Conservation (phyloP, 2,113 vertebrate genomes). For the Dolichallabes microphthalmus region DNA sequence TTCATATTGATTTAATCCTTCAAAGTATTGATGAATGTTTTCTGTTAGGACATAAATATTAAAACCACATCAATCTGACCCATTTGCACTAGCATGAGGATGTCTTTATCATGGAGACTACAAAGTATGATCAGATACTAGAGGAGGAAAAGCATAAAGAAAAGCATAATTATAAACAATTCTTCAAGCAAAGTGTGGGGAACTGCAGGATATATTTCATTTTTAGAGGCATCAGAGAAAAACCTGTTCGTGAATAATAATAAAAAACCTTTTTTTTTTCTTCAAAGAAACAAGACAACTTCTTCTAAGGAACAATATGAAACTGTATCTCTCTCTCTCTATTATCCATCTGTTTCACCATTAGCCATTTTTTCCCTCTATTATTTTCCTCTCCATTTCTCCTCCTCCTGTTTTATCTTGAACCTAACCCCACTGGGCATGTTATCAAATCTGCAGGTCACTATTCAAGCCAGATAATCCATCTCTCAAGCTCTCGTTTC, state of each 20-base stretch:
- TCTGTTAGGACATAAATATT: no score
- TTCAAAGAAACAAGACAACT: background rate
- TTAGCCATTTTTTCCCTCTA: background rate
- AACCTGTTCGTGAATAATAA: no score
- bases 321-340: background rate
- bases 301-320: background rate
- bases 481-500: constrained; percentile 27
- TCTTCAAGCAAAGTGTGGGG: background rate
- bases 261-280: background rate
- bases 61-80: background rate
- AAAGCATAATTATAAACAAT: background rate
- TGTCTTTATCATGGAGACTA: background rate
- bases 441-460: constrained; percentile 18
- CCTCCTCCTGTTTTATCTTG: constrained; percentile 33
- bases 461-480: background rate
- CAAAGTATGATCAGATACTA: background rate
- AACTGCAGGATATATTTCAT: background rate
- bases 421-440: background rate
- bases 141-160: background rate
- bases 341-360: constrained; percentile 5
- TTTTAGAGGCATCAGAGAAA: background rate
- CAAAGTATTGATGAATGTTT: no score
- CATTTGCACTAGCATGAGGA: background rate
- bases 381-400: constrained; percentile 16
- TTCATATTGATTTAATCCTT: no score